Conservation (phyloP, 2,113 vertebrate genomes). For the Cebus imitator region DNA sequence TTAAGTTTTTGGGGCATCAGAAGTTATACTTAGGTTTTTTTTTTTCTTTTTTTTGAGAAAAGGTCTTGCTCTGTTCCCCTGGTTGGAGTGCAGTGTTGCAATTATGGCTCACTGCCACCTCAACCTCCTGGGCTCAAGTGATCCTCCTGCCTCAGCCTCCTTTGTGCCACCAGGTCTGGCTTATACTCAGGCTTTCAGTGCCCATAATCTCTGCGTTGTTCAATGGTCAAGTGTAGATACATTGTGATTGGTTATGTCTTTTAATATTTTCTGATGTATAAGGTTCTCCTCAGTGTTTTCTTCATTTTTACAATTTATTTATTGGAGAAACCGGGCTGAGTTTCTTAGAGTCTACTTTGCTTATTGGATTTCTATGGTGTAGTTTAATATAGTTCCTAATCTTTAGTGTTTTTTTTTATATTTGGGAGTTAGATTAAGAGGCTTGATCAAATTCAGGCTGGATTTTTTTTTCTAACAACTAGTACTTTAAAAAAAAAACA, state of each 20-base stretch:
- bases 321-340: not conserved
- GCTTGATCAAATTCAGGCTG: not conserved
- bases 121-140: no score
- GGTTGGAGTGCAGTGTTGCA: no score
- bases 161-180: no score
- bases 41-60: no score
- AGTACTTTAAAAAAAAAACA: no score
- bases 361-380: not conserved
- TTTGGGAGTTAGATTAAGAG: constrained; percentile 1
- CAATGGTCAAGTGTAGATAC: not conserved
- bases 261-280: not conserved
- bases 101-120: no score
- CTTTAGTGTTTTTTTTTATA: constrained; percentile 7
- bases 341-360: constrained; percentile 24
- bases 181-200: not conserved
- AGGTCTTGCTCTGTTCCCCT: no score
- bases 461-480: not conserved
- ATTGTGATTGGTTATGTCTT: not conserved
- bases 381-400: constrained; percentile 7
- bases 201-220: not conserved
- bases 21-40: not conserved
- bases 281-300: not conserved
- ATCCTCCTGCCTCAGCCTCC: no score
- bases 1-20: not conserved
- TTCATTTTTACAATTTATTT: not conserved